Base-by-base conservation (phyloP, 2,888 invertebrate species). In the Drosophila borborema region DNA sequence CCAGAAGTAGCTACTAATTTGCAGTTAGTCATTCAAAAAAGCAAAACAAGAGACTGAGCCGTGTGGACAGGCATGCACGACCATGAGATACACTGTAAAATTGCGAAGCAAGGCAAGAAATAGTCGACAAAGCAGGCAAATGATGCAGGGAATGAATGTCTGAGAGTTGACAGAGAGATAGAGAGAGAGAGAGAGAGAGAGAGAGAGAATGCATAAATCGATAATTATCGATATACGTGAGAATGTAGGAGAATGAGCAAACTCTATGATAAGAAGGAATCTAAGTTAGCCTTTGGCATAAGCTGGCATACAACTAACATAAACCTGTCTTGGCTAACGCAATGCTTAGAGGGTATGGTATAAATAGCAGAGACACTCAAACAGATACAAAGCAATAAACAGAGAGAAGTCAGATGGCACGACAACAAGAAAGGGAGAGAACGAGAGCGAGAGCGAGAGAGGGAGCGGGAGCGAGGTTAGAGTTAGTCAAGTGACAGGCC, bases 1-100 rank as follows among this genome's bases (percentile, higher is more conserved):
- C 86, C 86, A 84, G 84, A 82, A 82, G 82, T 82, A 83, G 84
- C 87, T 84, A 86, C 82, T 82, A 82, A 82, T 86, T 82, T 82
- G 81, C 82, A 82, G 82, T 82, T 83, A 82, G 86, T 86, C 83
- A 77, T 74, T 82, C 66, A 77, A 64, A 56, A 64, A 68, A 45
- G 20, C 55, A 64, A 68, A 45, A 45, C 67, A 53, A 45, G 36
- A 38, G 60, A 64, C 28, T 28, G 59, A 48, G 45, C 10, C 16
- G 14, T 3, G 20, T 16, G 16, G 10, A 20, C 34, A 45, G 28
- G 4, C 1, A 3, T 58, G 10, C 45, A 20, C 45, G 45, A 36
- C 45, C n/a, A 2, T 0, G 16, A 36, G 58, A 45, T 45, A 45
- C 58, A 18, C 58, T 41, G 41, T 41, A 41, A 14, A 28, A 28